Base-by-base conservation (phyloP, 2,797 vertebrate genomes). In the Notoglanidium macrostoma region DNA sequence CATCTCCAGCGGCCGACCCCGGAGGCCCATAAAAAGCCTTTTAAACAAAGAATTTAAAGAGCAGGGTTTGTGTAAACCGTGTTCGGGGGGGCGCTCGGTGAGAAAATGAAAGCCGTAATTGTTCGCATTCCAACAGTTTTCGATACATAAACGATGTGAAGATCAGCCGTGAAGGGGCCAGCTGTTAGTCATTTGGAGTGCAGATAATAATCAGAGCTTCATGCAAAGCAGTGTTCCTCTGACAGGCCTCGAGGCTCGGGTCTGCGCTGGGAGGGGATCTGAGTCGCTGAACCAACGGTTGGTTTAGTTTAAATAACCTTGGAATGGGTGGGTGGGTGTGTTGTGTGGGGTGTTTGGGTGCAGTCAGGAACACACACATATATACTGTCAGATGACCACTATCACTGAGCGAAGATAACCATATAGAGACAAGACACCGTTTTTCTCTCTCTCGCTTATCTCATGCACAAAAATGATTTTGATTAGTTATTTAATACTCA, bases 171-270 rank as follows among this genome's bases (percentile, higher is more conserved):
- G 96, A 97, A 97, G 91, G 94, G 94, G 61, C 92, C 96, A 98
- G 97, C 97, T 98, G 97, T 95, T 97, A 97, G 96, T 96, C 97
- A 98, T 98, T 97, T 97, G 92, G 94, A 93, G 89, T 91, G 92
- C 93, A 97, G 97, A 97, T 97, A 97, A 97, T 97, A 96, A 97
- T 97, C 95, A 95, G 88, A 94, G 92, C 94, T 96, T 94, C 94
- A 96, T 96, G 96, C 95, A 97, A 97, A 96, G 94, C 93, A 94
- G 94, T 93, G 93, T 95, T 96, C 94, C 92, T 93, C 92, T 93
- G 94, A 95, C 94, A 95, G 93, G 92, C 94, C 94, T 89, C 91
- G 91, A 93, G 90, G 90, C 94, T 92, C 92, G 90, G 92, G 92
- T 88, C 90, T 91, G 91, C 87, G 94, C 93, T 94, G 90, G 90